phyloP scores from a whole-genome alignment of 2,888 invertebrate species.

The Erpobdella octoculata region DNA sequence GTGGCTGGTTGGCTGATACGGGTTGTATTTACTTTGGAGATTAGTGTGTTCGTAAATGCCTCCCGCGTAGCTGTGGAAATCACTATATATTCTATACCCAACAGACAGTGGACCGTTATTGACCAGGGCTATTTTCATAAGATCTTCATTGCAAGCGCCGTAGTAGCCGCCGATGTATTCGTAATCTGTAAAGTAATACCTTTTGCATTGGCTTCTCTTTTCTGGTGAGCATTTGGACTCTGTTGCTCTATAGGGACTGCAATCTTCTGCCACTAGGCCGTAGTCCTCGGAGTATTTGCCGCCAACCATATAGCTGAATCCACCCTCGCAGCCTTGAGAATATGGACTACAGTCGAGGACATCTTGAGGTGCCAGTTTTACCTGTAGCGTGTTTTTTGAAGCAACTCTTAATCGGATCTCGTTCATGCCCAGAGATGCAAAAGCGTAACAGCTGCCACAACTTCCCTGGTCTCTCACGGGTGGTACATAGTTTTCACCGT shows the following conservation, averaged over 20 bases:
- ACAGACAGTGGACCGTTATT: constrained; percentile 54
- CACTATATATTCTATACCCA: constrained; percentile 53
- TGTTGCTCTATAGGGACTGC: constrained; percentile 54
- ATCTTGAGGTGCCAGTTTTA: constrained; percentile 54
- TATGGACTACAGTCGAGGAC: constrained; percentile 55
- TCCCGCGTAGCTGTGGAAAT: constrained; percentile 45
- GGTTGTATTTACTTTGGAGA: constrained; percentile 52
- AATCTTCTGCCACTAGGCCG: constrained; percentile 54
- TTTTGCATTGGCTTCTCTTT: constrained; percentile 45
- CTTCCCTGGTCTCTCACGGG: constrained; percentile 49
- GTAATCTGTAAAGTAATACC: constrained; percentile 53
- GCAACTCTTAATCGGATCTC: constrained; percentile 53
- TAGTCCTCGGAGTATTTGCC: constrained; percentile 52
- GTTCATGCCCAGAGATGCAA: constrained; percentile 54
- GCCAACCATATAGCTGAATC: constrained; percentile 47
- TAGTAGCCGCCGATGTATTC: constrained; percentile 54
- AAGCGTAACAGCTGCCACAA: constrained; percentile 56
- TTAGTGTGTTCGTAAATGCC: constrained; percentile 55
- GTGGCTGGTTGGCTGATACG: constrained; percentile 54
- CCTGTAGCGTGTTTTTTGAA: constrained; percentile 51
- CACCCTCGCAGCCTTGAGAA: constrained; percentile 53
- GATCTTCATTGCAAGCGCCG: constrained; percentile 51
- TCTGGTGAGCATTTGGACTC: constrained; percentile 47
- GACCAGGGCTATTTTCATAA: constrained; percentile 53
- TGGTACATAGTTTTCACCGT: constrained; percentile 46